Base-by-base conservation (phyloP, 1,140 invertebrate species). In the Globodera ellingtonae region DNA sequence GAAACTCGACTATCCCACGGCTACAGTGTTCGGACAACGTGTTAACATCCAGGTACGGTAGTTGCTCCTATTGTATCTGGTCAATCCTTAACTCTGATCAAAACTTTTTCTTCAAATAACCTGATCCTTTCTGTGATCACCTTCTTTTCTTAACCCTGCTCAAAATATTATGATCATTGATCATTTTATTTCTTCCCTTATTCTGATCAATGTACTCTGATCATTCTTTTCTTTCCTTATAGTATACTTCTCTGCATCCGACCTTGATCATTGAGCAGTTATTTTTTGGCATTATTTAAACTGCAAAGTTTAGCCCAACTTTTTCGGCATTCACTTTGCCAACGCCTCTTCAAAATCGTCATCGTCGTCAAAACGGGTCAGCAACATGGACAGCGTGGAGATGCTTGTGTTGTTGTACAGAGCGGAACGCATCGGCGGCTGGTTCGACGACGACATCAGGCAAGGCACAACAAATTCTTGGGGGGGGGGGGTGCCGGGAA, bases 261-360 rank as follows among this genome's bases (percentile, higher is more conserved):
- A 21, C 13, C 59, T 65, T 21, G 59, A 21, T 21, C 59, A 65
- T 65, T 21, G 13, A 62, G 13, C 65, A 70, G 24, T 77, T 66
- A 24, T 67, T 67, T 9, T 47, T 6, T 65, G 18, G 21, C 56
- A 10, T 67, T 67, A n/a, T 67, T 66, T 67, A 21, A 52, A 52
- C 52, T 8, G 59, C 48, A 24, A 24, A 24, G n/a, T 81, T 81
- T 81, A 81, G 77, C 86, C 83, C 10, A 88, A 82, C 70, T 86
- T 88, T 79, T 89, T 85, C 59, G 87, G 88, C 18, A 78, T 89
- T 67, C 79, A 84, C 10, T 77, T 84, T 21, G 18, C 21, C 35
- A 65, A 86, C 15, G 4, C 65, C 15, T 70, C 47, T 15, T 18
- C 10, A 35, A 18, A 3, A 4, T 44, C 35, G 15, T 15, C 52